Evolutionary conservation across 2,113 vertebrate species (phyloP).

Genomic region (Eurystomus gularis): DNA sequence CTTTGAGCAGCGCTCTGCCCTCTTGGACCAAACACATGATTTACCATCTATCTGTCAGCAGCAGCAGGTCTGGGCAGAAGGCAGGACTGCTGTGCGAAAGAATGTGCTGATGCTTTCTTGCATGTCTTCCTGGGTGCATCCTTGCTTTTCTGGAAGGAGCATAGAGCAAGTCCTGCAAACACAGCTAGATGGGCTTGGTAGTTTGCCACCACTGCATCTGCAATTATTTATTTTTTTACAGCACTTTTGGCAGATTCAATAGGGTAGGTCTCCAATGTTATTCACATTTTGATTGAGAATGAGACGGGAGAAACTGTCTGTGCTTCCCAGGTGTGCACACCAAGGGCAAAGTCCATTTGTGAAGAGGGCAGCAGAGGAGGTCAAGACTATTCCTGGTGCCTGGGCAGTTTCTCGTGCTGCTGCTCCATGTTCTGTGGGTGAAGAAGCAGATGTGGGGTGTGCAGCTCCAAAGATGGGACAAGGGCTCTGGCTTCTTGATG

Average conservation of each 20-base stretch:
- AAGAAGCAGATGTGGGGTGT: neutral
- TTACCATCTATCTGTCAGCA: neutral
- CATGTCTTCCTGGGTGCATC: neutral
- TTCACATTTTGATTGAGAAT: neutral
- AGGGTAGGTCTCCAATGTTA: neutral
- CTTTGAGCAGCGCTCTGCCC: neutral
- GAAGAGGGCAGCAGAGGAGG: neutral
- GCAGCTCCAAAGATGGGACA: neutral
- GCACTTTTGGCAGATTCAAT: neutral
- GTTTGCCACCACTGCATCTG: neutral
- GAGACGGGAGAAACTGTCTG: neutral
- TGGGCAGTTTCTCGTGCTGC: neutral
- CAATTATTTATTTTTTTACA: neutral
- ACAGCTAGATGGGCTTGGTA: neutral
- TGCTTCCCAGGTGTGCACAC: neutral
- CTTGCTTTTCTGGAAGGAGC: neutral
- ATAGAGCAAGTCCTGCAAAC: neutral
- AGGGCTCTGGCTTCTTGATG: neutral
- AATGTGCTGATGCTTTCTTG: neutral
- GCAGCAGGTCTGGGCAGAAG: accelerated
- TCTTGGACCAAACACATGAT: accelerated
- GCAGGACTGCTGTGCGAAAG: neutral
- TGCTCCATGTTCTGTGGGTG: neutral
- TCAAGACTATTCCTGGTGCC: neutral
- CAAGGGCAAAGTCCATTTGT: neutral